phyloP scores from a whole-genome alignment of 2,113 vertebrate genomes.

The Rhinopomastus cyanomelas region DNA sequence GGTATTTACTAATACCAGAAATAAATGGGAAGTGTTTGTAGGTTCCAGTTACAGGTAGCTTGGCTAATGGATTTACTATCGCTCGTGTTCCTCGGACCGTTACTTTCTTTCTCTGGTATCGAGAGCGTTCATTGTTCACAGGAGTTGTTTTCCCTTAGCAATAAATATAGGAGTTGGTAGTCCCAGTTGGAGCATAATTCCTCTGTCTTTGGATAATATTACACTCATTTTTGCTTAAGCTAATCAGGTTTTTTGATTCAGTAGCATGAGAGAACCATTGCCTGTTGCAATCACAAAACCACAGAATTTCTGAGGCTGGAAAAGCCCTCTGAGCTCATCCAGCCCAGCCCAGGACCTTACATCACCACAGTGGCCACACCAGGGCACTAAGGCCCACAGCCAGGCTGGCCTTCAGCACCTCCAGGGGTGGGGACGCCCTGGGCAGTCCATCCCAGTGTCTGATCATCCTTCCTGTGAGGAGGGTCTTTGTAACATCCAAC shows the following conservation, averaged over 20 bases:
- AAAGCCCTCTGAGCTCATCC: too few relatives aligned
- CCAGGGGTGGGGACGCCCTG: too few relatives aligned
- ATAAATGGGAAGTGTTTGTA: not conserved
- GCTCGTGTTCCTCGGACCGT: not conserved
- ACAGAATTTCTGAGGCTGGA: too few relatives aligned
- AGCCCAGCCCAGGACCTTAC: too few relatives aligned
- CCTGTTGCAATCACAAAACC: too few relatives aligned
- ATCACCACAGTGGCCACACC: too few relatives aligned
- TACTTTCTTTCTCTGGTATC: not conserved
- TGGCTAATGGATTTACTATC: not conserved
- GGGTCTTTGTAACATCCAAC: too few relatives aligned
- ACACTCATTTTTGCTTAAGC: not conserved
- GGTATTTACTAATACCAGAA: not conserved
- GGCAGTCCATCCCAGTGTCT: too few relatives aligned
- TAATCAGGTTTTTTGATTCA: not conserved
- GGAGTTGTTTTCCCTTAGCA: not conserved
- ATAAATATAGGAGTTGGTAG: not conserved
- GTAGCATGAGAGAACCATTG: not conserved
- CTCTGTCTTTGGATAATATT: not conserved
- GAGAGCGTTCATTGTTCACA: not conserved
- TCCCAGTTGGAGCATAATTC: not conserved
- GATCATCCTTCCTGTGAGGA: too few relatives aligned
- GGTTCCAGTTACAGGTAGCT: not conserved
- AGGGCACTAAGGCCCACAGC: too few relatives aligned
- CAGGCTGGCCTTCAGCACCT: too few relatives aligned